phyloP scores from a whole-genome alignment of 2,888 invertebrate species.

The Malachius bipustulatus region DNA sequence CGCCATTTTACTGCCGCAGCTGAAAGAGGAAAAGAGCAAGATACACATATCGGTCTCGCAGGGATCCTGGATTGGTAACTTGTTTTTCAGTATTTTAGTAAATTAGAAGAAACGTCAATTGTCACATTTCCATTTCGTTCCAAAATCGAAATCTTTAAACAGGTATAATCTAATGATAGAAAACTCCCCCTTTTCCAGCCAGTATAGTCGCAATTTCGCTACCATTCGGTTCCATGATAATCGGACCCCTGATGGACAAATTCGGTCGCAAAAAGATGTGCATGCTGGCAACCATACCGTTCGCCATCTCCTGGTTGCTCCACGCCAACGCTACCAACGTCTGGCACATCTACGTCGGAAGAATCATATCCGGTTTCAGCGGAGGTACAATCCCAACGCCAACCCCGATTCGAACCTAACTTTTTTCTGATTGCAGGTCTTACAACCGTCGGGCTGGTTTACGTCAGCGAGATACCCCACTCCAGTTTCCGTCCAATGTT shows the following conservation, averaged over 20 bases:
- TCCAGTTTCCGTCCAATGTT: conserved; percentile 42
- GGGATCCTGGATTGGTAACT: conserved; percentile 48
- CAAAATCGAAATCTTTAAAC: not conserved
- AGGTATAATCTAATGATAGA: no score
- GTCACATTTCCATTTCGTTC: not conserved
- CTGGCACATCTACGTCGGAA: conserved; percentile 38
- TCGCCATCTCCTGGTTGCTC: conserved; percentile 40
- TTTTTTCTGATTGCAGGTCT: conserved; percentile 32
- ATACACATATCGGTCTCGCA: conserved; percentile 36
- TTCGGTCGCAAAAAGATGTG: conserved; percentile 42
- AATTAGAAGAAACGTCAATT: no score
- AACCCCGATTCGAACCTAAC: conserved; percentile 6
- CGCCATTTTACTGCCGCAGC: conserved; percentile 42
- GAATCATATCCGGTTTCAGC: conserved; percentile 42
- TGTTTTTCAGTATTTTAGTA: no score
- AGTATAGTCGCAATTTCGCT: conserved; percentile 44
- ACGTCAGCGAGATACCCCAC: conserved; percentile 47
- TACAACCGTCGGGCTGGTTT: conserved; percentile 42
- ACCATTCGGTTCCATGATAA: conserved; percentile 41
- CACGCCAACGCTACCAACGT: conserved; percentile 36
- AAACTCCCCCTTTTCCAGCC: conserved; percentile 38
- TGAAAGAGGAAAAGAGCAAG: conserved; percentile 32
- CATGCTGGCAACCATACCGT: conserved; percentile 37
- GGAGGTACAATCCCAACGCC: no score
- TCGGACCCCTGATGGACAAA: conserved; percentile 45